phyloP scores from a whole-genome alignment of 2,797 vertebrate species.

The Cyclopterus lumpus region DNA sequence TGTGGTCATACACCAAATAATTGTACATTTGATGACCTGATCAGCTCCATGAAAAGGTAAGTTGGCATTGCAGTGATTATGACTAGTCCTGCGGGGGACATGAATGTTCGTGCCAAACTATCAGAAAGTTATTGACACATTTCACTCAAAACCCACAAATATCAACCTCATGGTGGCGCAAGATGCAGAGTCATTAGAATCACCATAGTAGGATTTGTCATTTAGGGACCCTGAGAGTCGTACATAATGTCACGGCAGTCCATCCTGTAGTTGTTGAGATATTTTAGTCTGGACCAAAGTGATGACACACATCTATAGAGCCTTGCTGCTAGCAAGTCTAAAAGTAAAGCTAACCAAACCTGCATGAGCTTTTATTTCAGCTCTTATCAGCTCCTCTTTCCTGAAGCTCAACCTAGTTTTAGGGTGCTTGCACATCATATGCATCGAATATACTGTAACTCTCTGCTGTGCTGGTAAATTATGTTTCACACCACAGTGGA shows the following conservation, averaged over 20 bases:
- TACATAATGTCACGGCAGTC: neutral
- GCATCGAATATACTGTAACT: constrained; percentile 7
- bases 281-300: neutral
- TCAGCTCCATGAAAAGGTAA: neutral
- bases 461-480: neutral
- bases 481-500: neutral
- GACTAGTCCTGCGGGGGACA: neutral
- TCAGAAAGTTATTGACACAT: neutral
- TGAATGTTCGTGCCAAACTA: neutral
- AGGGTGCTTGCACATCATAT: neutral
- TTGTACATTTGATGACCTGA: neutral
- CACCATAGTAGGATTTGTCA: neutral
- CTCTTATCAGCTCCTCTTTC: neutral
- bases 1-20: neutral
- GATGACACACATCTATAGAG: neutral
- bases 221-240: neutral
- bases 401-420: neutral
- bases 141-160: neutral
- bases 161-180: neutral
- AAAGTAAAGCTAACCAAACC: neutral
- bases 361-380: neutral
- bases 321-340: neutral
- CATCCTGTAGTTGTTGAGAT: neutral
- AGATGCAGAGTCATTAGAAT: neutral
- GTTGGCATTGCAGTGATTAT: neutral